A percentile compares a stretch with the other conserved stretches of the same genome.
Evolutionary conservation across 2,888 invertebrate genomes (phyloP).

Genomic region (Melinopterus prodromus): DNA sequence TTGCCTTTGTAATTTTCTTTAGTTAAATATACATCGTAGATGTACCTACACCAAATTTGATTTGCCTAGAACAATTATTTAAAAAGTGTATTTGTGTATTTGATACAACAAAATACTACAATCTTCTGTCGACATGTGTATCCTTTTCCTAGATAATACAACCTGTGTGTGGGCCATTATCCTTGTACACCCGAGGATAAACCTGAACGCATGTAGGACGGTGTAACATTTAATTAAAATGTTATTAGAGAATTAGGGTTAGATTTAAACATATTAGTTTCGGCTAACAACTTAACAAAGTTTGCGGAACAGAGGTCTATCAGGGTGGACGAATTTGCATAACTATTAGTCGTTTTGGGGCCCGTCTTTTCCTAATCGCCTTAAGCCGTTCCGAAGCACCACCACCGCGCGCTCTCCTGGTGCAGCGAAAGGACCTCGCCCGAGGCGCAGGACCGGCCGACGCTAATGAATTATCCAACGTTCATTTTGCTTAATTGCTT

Average conservation of each 20-base stretch:
- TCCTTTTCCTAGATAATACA: no score
- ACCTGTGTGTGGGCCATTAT: no score
- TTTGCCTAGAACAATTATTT: no score
- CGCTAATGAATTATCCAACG: conserved; percentile 22
- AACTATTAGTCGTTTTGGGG: conserved; percentile 22
- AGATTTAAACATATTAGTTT: conserved; percentile 25
- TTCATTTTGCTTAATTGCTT: conserved; percentile 22
- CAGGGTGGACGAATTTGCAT: conserved; percentile 9
- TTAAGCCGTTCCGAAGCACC: conserved; percentile 14
- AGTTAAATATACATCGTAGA: no score
- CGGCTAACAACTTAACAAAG: conserved; percentile 12
- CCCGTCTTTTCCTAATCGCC: conserved; percentile 16
- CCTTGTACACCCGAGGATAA: not conserved
- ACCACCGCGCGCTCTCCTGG: not conserved
- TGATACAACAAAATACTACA: no score
- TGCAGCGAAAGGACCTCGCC: not conserved
- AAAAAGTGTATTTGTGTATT: no score
- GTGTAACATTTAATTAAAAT: conserved; percentile 20
- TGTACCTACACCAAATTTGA: no score
- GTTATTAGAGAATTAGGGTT: conserved; percentile 14
- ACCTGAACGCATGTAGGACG: not conserved
- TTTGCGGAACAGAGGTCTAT: conserved; percentile 24
- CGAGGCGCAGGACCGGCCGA: not conserved
- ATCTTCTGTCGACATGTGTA: no score
- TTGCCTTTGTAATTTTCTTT: no score